phyloP scores from a whole-genome alignment of 2,113 vertebrate genomes.

The Thomomys bottae region DNA sequence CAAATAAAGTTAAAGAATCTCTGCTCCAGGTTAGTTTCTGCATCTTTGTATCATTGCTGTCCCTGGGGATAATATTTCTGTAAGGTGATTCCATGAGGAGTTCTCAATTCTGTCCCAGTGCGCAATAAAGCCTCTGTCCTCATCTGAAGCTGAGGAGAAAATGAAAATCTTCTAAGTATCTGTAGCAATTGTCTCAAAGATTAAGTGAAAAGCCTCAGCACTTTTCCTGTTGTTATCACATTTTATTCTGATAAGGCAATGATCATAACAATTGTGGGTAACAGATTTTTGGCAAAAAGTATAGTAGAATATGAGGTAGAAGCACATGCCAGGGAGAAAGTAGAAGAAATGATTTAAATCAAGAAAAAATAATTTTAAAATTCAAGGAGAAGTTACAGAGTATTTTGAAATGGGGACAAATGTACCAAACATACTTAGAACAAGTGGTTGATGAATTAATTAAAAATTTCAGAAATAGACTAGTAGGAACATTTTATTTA shows the following conservation, averaged over 20 bases:
- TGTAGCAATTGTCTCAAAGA: neutral
- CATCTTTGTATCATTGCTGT: neutral
- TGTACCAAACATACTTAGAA: neutral
- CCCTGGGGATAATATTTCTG: neutral
- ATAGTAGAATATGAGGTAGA: neutral
- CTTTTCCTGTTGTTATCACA: neutral
- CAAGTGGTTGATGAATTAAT: neutral
- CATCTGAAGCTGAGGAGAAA: neutral
- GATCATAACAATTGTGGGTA: neutral
- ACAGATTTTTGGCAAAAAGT: neutral
- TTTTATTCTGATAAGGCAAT: neutral
- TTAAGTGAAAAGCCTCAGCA: neutral
- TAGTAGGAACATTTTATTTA: neutral
- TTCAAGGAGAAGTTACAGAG: neutral
- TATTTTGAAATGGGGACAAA: neutral
- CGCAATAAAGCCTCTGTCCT: neutral
- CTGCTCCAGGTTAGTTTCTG: neutral
- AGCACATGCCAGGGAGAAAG: neutral
- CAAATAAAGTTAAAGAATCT: neutral
- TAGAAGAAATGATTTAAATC: neutral
- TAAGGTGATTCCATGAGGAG: too few relatives aligned
- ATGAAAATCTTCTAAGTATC: neutral
- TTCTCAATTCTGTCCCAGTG: neutral
- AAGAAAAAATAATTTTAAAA: neutral
- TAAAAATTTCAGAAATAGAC: neutral